Conservation (phyloP, 1,140 invertebrate genomes). For the Bombus balteatus region DNA sequence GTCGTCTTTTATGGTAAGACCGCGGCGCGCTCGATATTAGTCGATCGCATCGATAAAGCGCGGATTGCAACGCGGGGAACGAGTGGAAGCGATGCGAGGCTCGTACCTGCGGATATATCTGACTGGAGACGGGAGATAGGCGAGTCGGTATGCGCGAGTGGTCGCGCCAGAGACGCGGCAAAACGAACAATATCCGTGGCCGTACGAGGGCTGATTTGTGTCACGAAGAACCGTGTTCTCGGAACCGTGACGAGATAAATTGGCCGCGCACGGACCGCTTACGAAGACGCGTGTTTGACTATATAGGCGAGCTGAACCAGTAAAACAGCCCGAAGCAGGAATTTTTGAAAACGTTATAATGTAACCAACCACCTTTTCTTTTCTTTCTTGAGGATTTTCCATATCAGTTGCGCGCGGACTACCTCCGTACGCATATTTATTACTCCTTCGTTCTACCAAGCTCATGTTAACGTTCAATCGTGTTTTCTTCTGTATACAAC, state of each 20-base stretch:
- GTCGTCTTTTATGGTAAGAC: constrained; percentile 48
- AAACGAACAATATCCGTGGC: neutral
- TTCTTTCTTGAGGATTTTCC: neutral
- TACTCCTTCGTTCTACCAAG: no score
- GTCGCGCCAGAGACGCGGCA: constrained; percentile 1
- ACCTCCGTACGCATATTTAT: neutral
- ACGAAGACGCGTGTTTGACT: neutral
- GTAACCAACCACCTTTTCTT: neutral
- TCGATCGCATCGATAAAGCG: constrained; percentile 37
- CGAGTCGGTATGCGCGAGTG: neutral
- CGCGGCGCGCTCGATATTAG: constrained; percentile 29
- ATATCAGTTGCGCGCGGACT: neutral
- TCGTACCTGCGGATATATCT: neutral
- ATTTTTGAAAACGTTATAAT: neutral
- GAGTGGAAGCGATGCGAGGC: constrained; percentile 6
- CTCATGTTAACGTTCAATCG: neutral
- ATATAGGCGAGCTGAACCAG: neutral
- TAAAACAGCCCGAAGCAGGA: neutral
- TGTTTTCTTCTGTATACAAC: neutral
- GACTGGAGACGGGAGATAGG: no score
- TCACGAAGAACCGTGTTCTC: neutral
- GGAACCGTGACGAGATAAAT: constrained; percentile 1
- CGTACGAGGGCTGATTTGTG: constrained; percentile 17
- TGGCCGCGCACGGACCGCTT: neutral
- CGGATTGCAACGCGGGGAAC: neutral